Evolutionary conservation across 2,113 vertebrate species (phyloP).

Genomic region (Tachysurus fulvidraco): DNA sequence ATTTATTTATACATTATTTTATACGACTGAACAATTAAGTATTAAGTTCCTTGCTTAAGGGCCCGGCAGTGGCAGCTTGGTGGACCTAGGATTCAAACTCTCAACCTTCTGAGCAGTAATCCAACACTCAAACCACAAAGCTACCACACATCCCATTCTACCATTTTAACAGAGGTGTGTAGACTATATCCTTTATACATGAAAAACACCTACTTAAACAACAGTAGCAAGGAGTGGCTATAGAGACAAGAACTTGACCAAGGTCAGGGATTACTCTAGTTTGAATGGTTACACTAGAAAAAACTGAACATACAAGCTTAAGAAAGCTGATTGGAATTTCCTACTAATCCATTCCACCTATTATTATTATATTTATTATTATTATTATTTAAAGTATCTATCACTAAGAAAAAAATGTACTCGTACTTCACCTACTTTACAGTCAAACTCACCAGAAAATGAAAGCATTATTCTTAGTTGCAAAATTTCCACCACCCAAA

Average conservation of each 20-base stretch:
- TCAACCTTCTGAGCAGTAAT: too few relatives aligned
- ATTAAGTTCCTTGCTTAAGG: too few relatives aligned
- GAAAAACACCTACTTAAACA: background rate
- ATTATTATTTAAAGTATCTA: background rate
- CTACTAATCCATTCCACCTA: background rate
- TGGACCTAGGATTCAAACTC: too few relatives aligned
- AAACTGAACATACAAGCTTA: background rate
- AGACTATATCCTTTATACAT: too few relatives aligned
- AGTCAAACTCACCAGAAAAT: background rate
- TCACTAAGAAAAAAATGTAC: background rate
- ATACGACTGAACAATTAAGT: too few relatives aligned
- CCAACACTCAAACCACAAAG: too few relatives aligned
- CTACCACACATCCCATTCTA: too few relatives aligned
- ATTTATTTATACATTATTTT: too few relatives aligned
- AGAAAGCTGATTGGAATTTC: background rate
- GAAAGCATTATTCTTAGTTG: background rate
- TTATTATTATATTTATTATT: too few relatives aligned
- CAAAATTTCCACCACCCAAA: background rate
- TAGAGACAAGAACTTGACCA: background rate
- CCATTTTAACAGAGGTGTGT: too few relatives aligned
- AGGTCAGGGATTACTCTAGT: background rate
- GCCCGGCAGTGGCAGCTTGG: too few relatives aligned
- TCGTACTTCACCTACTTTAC: background rate
- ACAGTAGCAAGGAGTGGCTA: background rate
- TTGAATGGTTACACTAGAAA: background rate